Conservation (phyloP, 92 coral and sea anemone genomes). For the Ricordea florida region DNA sequence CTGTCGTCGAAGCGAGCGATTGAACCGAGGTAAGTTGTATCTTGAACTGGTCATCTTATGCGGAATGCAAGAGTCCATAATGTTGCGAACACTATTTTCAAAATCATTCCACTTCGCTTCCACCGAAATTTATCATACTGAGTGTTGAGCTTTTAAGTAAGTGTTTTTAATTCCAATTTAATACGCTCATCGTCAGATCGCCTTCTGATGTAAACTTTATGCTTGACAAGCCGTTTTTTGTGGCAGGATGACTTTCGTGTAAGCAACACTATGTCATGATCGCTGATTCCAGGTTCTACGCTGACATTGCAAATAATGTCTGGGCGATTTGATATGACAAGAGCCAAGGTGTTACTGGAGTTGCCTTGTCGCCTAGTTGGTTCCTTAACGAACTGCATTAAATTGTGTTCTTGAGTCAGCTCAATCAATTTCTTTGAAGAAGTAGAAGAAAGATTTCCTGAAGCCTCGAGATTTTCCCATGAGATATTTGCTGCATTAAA, state of each 20-base stretch:
- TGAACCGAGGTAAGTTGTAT: slow-evolving; percentile 61
- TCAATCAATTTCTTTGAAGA: slow-evolving; percentile 24
- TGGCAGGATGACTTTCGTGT: slow-evolving; percentile 36
- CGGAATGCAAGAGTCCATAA: slow-evolving; percentile 65
- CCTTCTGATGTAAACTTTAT: slow-evolving; percentile 58
- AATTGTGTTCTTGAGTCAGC: slow-evolving; percentile 43
- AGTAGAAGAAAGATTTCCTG: not conserved
- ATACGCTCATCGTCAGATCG: slow-evolving; percentile 32
- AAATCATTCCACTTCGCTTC: slow-evolving; percentile 63
- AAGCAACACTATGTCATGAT: slow-evolving; percentile 67
- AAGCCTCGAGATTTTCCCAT: slow-evolving; percentile 26
- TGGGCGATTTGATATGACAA: slow-evolving; percentile 53
- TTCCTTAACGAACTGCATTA: slow-evolving; percentile 47
- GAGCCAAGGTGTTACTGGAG: slow-evolving; percentile 49
- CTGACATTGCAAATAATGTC: slow-evolving; percentile 43
- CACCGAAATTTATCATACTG: slow-evolving; percentile 11
- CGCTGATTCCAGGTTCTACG: slow-evolving; percentile 55
- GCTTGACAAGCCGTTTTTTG: slow-evolving; percentile 43
- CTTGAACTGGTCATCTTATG: slow-evolving; percentile 63
- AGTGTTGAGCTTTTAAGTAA: not conserved
- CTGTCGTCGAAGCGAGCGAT: slow-evolving; percentile 37
- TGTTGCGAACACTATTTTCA: slow-evolving; percentile 25
- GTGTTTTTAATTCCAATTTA: slow-evolving; percentile 8
- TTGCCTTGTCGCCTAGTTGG: slow-evolving; percentile 65
- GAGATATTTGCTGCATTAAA: slow-evolving; percentile 36